A percentile compares a stretch with the other conserved stretches of the same genome.
Evolutionary conservation across 2,888 invertebrate genomes (phyloP).

Genomic region (Maniola hyperantus): DNA sequence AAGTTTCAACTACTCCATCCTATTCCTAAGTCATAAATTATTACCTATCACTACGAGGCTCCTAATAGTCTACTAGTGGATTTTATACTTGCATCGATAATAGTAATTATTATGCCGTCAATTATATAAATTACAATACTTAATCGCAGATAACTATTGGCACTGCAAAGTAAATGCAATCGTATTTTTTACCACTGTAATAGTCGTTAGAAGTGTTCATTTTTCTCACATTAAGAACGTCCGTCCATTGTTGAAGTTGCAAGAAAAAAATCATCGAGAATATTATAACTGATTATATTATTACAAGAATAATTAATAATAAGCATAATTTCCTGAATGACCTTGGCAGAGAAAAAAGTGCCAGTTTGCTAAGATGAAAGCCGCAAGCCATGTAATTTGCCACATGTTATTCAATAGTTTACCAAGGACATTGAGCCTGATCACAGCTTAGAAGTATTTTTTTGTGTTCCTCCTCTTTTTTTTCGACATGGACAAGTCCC

Average conservation of each 20-base stretch:
- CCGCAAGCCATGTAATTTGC: no score
- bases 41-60: slow-evolving; percentile 2
- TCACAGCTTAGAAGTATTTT: no score
- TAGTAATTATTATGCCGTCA: slow-evolving; percentile 11
- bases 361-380: no score
- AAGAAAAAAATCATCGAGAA: slow-evolving; percentile 27
- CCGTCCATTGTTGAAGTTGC: slow-evolving; percentile 63
- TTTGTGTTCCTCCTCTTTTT: no score
- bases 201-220: slow-evolving; percentile 46
- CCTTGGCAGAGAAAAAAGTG: background rate
- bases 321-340: background rate
- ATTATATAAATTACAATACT: slow-evolving; percentile 23
- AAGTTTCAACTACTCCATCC: no score
- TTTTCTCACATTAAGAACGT: slow-evolving; percentile 66
- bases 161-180: slow-evolving; percentile 41
- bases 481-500: no score
- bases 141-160: slow-evolving; percentile 33
- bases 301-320: background rate
- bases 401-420: no score
- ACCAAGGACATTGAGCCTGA: no score
- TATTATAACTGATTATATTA: slow-evolving; percentile 14
- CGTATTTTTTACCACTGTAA: slow-evolving; percentile 46
- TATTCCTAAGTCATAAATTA: background rate
- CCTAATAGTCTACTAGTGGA: background rate
- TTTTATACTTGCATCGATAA: slow-evolving; percentile 8